Evolutionary conservation across 2,113 vertebrate genomes (phyloP).

Genomic region (Phasianus colchicus): DNA sequence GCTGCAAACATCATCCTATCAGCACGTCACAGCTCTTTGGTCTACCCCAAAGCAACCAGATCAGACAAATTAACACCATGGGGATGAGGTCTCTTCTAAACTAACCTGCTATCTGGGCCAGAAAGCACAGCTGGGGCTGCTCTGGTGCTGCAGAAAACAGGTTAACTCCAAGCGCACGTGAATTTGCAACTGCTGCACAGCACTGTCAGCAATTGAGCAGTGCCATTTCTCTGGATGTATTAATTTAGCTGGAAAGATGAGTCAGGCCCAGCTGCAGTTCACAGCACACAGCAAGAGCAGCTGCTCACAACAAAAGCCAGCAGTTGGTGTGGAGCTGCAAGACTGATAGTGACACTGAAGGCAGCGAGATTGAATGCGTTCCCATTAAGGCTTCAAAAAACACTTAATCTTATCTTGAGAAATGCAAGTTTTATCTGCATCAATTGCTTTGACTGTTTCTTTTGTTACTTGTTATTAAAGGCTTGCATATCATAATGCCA

Average conservation of each 20-base stretch:
- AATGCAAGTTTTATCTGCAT: slow-evolving; percentile 33
- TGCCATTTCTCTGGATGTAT: fast-evolving
- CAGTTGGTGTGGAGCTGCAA: not conserved
- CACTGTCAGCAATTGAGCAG: fast-evolving
- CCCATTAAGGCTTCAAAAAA: slow-evolving; percentile 55
- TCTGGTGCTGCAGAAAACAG: fast-evolving
- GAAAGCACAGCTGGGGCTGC: fast-evolving
- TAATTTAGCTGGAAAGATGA: fast-evolving
- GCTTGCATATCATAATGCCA: not conserved
- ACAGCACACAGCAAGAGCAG: fast-evolving
- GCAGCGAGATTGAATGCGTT: not conserved
- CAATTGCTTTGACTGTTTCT: not conserved
- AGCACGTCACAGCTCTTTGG: fast-evolving
- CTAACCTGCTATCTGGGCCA: no score
- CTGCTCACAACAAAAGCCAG: not conserved
- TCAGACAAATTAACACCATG: not conserved
- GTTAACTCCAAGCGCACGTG: fast-evolving
- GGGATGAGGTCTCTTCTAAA: fast-evolving
- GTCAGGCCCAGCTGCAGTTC: not conserved
- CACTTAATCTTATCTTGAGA: slow-evolving; percentile 5
- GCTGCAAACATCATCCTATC: not conserved
- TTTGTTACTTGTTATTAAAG: slow-evolving; percentile 32
- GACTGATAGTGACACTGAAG: not conserved
- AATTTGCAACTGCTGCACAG: fast-evolving
- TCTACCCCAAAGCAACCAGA: fast-evolving